phyloP scores from a whole-genome alignment of 1,140 invertebrate genomes.

The Zaprionus taronus region DNA sequence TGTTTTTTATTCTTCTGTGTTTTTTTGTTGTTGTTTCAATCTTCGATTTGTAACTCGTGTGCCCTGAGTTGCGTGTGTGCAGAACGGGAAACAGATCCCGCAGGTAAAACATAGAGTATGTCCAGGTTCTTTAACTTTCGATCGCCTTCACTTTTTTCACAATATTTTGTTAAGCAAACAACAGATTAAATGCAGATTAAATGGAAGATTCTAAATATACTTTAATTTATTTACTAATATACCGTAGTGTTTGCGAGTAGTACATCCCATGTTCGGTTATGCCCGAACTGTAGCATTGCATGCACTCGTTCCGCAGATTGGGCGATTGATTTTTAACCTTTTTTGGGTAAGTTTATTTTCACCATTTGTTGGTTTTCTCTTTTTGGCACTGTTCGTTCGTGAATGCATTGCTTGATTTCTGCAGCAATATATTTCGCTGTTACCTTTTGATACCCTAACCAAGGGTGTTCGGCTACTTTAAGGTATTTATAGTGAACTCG shows the following conservation, averaged over 20 bases:
- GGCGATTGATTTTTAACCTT: constrained; percentile 67
- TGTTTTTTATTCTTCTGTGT: constrained; percentile 12
- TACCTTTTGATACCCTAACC: not conserved
- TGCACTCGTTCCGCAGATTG: constrained; percentile 42
- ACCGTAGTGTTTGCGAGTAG: not conserved
- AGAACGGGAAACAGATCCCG: not conserved
- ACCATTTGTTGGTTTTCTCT: constrained; percentile 50
- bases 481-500: too few species aligned
- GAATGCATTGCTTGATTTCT: constrained; percentile 17
- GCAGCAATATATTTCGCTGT: not conserved
- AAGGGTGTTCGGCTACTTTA: not conserved
- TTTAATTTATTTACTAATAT: not conserved
- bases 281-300: not conserved
- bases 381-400: constrained; percentile 11
- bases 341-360: constrained; percentile 52
- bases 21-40: constrained; percentile 54
- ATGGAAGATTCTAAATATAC: too few species aligned
- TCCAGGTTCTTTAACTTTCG: not conserved
- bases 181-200: too few species aligned
- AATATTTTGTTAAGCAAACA: too few species aligned
- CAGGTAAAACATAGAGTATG: not conserved
- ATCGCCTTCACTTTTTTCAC: not conserved
- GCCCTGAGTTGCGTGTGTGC: not conserved
- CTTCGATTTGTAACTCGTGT: constrained; percentile 54
- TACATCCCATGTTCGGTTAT: constrained; percentile 4